Base-by-base conservation (phyloP, 2,797 vertebrate genomes). In the Sarcoramphus papa region DNA sequence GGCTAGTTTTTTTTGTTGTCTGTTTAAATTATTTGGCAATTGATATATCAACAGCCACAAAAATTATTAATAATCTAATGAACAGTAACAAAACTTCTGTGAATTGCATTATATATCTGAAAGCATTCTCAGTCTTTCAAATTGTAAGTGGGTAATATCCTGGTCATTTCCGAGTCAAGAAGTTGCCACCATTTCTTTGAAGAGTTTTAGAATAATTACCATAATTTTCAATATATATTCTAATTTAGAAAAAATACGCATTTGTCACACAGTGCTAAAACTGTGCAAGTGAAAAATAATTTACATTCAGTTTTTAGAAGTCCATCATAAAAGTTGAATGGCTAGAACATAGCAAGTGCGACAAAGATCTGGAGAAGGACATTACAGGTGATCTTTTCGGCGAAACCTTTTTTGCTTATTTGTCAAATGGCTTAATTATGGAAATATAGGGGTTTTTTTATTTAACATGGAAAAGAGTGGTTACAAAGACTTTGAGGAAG, bases 261-360 rank as follows among this genome's bases (percentile, higher is more conserved):
- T 64, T 62, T 59, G 9, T 75, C 41, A 64, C 10, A 77, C 0
- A 2, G 5, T 22, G 16, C 11, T 70, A 45, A 31, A 79, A 76
- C 17, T 64, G 7, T 48, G 14, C 9, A 31, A 53, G 25, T 50
- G n/a, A 27, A 69, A 62, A 47, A 20, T 54, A 18, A 60, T 14
- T 48, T 50, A 3, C 4, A 4, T 47, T 41, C 27, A 21, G 2
- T 14, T 48, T n/a, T 62, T 50, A 33, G 12, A 65, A 65, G 43
- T 22, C 14, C 23, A 35, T 7, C 0, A 0, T 3, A 27, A 13
- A 65, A 59, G 2, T 12, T 43, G 8, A 45, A 31, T 50, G 6
- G 23, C 23, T 67, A 35, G 57, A 70, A 28, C 3, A 4, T 9
- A 45, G 12, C 33, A 69, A 48, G 8, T 27, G 6, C 19, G 23